These are phyloP conservation scores for Spondyliosoma cantharus DNA, from an alignment of 2,797 vertebrate genomes.

Conservation along the genomic window DNA sequence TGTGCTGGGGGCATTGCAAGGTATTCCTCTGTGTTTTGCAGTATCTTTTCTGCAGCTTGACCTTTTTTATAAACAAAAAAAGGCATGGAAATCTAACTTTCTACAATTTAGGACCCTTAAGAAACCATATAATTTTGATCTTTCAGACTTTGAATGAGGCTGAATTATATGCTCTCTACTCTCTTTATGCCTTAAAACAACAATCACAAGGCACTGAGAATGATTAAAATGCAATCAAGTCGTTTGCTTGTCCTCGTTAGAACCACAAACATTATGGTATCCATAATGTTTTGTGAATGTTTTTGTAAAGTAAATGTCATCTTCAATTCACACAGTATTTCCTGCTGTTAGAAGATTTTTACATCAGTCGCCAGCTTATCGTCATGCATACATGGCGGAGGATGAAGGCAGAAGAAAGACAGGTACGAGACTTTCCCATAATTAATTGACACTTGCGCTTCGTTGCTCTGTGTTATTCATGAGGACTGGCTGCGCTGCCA, in stretches of 20 bases:
- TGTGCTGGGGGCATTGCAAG: too few relatives aligned
- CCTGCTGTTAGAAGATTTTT: background rate
- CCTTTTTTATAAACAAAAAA: too few relatives aligned
- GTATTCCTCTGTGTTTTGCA: too few relatives aligned
- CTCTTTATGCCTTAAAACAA: background rate
- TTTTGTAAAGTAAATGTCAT: background rate
- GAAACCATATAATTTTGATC: too few relatives aligned
- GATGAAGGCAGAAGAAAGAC: background rate
- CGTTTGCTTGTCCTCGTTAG: background rate
- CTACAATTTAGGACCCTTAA: too few relatives aligned
- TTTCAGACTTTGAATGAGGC: background rate
- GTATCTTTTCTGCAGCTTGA: too few relatives aligned
- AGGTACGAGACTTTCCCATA: background rate
- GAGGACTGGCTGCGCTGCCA: background rate
- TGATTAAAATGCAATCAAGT: slow-evolving; percentile 5
- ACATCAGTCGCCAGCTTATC: background rate
- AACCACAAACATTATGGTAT: background rate
- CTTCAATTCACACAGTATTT: background rate
- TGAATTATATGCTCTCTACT: background rate
- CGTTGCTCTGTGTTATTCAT: background rate
- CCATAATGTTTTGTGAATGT: background rate
- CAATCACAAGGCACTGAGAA: background rate
- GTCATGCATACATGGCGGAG: background rate
- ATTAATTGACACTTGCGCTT: background rate
- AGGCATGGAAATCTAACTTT: too few relatives aligned